Evolutionary conservation across 2,797 vertebrate genomes (phyloP).

Genomic region (Malacoctenus gilli): DNA sequence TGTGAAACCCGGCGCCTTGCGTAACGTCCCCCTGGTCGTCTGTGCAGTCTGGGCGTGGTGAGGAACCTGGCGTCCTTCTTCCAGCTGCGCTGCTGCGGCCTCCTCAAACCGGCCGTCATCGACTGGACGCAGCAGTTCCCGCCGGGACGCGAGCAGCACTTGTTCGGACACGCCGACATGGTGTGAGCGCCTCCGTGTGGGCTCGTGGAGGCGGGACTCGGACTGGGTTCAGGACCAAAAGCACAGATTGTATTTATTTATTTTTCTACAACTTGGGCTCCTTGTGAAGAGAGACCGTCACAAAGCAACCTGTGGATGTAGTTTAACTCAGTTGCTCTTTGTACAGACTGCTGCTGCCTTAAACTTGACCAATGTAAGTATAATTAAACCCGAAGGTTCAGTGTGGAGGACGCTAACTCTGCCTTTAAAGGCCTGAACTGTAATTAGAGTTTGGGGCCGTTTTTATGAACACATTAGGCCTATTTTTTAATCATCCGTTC

Average conservation of each 20-base stretch:
- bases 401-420: constrained; percentile 16
- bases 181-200: constrained; percentile 71
- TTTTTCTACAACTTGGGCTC: constrained; percentile 57
- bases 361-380: constrained; percentile 57
- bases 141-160: constrained; percentile 74
- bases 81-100: constrained; percentile 89
- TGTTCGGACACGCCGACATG: constrained; percentile 81
- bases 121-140: constrained; percentile 94
- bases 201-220: constrained; percentile 32
- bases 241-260: constrained; percentile 72
- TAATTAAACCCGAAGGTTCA: constrained; percentile 5
- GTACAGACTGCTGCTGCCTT: constrained; percentile 74
- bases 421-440: constrained; percentile 46
- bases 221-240: constrained; percentile 65
- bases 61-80: constrained; percentile 94
- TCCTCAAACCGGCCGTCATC: constrained; percentile 84
- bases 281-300: constrained; percentile 25
- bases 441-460: constrained; percentile 55
- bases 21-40: background rate
- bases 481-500: constrained; percentile 61
- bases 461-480: constrained; percentile 63
- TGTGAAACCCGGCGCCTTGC: too few species aligned
- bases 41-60: constrained; percentile 84
- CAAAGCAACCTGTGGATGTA: constrained; percentile 39
- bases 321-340: constrained; percentile 45